These are phyloP conservation scores for Tetraodon nigroviridis DNA, from an alignment of 2,113 vertebrate genomes.

Conservation along the genomic window DNA sequence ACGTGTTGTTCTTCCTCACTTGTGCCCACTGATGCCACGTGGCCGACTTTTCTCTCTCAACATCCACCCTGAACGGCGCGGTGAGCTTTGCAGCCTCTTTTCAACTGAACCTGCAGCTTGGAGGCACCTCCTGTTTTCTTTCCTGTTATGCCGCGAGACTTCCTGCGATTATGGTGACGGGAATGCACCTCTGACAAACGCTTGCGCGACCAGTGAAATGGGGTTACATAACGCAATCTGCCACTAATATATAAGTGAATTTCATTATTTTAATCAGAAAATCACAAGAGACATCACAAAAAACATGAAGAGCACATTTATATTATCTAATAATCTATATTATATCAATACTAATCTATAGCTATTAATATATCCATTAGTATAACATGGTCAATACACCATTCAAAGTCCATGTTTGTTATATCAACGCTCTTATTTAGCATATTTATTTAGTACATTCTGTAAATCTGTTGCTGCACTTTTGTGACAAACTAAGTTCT, in stretches of 20 bases:
- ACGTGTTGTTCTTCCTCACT: conserved; percentile 13
- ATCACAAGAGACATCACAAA: too few species aligned
- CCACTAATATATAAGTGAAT: too few species aligned
- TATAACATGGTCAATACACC: too few species aligned
- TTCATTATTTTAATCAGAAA: too few species aligned
- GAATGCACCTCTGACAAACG: conserved; percentile 13
- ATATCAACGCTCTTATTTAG: too few species aligned
- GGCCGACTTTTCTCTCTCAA: not conserved
- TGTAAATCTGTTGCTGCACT: too few species aligned
- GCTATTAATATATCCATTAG: too few species aligned
- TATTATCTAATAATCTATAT: not conserved
- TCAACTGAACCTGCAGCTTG: conserved; percentile 49
- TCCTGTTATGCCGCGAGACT: conserved; percentile 64
- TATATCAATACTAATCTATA: not conserved
- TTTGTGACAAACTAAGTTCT: too few species aligned
- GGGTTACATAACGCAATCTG: too few species aligned
- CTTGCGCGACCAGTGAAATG: too few species aligned
- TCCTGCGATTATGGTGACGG: conserved; percentile 68
- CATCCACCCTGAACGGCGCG: conserved; percentile 30
- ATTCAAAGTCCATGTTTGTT: too few species aligned
- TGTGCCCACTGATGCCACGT: conserved; percentile 31
- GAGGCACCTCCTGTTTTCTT: conserved; percentile 76
- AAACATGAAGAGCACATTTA: not conserved
- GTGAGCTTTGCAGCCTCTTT: conserved; percentile 17
- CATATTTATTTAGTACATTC: too few species aligned